Base-by-base conservation (phyloP, 2,888 invertebrate genomes). In the Thelaira solivaga region DNA sequence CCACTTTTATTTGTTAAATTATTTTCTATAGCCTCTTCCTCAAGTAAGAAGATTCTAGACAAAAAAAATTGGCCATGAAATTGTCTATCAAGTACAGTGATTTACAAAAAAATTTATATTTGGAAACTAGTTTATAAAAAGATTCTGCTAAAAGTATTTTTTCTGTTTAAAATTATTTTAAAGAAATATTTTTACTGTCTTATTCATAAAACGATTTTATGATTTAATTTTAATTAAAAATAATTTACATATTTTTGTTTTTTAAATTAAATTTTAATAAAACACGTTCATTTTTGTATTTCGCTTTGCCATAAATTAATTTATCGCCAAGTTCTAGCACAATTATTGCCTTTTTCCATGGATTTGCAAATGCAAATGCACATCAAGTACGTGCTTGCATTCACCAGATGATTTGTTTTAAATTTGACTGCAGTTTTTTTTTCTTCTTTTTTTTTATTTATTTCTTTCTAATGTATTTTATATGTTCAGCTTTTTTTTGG, bases 341-440 rank as follows among this genome's bases (percentile, higher is more conserved):
- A 53, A 36, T 55, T 34, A 26, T 49, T 49, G 45, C 55, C 45
- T 47, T 36, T 36, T n/a, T n/a, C n/a, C 36, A 24, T 29, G n/a
- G n/a, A 7, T 6, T 11, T 4, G 7, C 11, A 29, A 8, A 13
- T 11, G n/a, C 20, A 26, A 13, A 26, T 10, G 4, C 47, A 22
- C 11, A 20, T 5, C 5, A 3, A 34, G 55, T 73, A 65, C 73
- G 65, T 65, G 49, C 29, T 29, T 36, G 62, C 62, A 72, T 64
- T 57, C 41, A 65, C 65, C 49, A 73, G 57, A 73, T 73, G 65
- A 73, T 73, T 73, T 73, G 49, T 73, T 65, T 65, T 65, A 41
- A 65, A 73, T 73, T 72, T 65, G 24, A 36, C 53, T 72, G 22
- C n/a, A n/a, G n/a, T n/a, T n/a, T n/a, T n/a, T n/a, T n/a, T n/a